A percentile compares a stretch with the other conserved stretches of the same genome.
These are phyloP conservation scores for Lasioglossum figueresi DNA, from an alignment of 2,888 invertebrate genomes.

Conservation along the genomic window DNA sequence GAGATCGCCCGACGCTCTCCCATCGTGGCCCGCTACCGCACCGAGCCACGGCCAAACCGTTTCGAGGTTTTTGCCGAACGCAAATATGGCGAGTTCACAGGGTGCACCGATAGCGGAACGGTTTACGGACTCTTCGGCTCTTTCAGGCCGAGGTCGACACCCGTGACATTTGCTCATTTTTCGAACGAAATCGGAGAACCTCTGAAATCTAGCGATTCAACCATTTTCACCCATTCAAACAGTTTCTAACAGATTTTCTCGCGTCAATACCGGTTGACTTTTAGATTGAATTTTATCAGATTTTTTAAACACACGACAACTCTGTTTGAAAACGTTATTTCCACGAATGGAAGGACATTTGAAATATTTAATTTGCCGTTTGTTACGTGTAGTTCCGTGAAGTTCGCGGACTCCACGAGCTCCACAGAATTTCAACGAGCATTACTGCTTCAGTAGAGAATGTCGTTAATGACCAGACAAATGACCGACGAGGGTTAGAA, in stretches of 20 bases:
- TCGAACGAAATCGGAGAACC: not conserved
- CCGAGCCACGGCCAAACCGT: not conserved
- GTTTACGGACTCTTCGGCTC: conserved; percentile 1
- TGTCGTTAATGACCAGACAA: not conserved
- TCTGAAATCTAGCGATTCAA: not conserved
- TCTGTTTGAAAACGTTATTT: not conserved
- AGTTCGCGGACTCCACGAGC: not conserved
- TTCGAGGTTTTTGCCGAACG: conserved; percentile 33
- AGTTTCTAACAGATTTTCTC: not conserved
- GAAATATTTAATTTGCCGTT: not conserved
- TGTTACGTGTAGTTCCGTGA: not conserved
- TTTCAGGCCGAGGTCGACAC: not conserved
- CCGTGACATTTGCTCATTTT: not conserved
- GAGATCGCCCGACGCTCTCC: conserved; percentile 14
- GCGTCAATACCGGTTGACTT: too few species aligned
- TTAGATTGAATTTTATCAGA: too few species aligned
- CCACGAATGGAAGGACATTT: too few species aligned
- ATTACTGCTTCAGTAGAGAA: not conserved
- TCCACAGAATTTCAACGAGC: not conserved
- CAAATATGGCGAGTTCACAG: conserved; percentile 6
- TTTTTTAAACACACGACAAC: not conserved
- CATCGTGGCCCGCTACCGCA: not conserved
- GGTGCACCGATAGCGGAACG: conserved; percentile 1
- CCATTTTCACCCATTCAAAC: not conserved
- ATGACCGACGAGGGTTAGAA: not conserved